Base-by-base conservation (phyloP, 2,888 invertebrate species). In the Cerceris ruficornis region DNA sequence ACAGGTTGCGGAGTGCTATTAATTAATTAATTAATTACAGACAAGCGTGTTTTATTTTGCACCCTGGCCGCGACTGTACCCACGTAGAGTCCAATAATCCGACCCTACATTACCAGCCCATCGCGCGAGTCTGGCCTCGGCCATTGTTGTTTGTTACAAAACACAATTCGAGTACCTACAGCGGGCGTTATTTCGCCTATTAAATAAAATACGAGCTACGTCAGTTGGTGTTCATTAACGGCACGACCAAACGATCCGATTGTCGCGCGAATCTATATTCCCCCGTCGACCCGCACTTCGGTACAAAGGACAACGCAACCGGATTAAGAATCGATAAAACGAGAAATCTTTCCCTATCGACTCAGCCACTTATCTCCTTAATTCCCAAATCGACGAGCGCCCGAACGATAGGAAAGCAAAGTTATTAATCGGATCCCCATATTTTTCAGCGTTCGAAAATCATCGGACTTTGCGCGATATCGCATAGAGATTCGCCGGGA, bases 141-240 rank as follows among this genome's bases (percentile, higher is more conserved):
- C 81, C 84, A 84, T 82, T 88, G 86, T 87, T 90, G 88, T 90
- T 91, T 88, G 90, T 91, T 89, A 86, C 91, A 86, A 90, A 90
- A 89, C 86, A 87, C 89, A 87, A 88, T 89, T 90, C 87, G 84
- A 77, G 78, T 70, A 71, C 75, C 74, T 69, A 77, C 83, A 81
- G 83, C 83, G 58, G 80, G 72, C 77, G 83, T 84, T 83, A 87
- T 89, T 88, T 89, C 82, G 78, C 86, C 88, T 90, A 90, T 90
- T 90, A 89, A 90, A 90, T 89, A 91, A 91, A 91, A 89, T 88
- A 90, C 89, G 84, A 86, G 88, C 87, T 75, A 88, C 88, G 87
- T 88, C 87, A 87, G 88, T 88, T 86, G 88, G 86, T 86, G 90
- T 90, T 91, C 90, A 90, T 91, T 91, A 90, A 89, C 88, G 87